phyloP scores from a whole-genome alignment of 2,888 invertebrate species.

The Lasioglossum zephyrum region DNA sequence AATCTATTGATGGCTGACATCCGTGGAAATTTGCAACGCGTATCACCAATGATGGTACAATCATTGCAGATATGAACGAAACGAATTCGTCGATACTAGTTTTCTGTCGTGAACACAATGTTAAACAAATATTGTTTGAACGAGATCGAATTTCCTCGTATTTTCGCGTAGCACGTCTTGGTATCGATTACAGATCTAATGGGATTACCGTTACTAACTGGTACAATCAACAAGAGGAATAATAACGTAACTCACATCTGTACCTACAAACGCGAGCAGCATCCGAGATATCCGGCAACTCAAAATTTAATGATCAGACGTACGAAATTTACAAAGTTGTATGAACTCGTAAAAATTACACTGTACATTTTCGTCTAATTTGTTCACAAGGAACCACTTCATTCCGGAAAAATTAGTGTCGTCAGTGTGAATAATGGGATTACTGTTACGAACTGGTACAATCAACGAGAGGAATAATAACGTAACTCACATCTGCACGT shows the following conservation, averaged over 20 bases:
- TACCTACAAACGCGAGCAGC: background rate
- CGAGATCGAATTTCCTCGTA: background rate
- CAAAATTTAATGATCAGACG: background rate
- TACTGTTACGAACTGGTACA: background rate
- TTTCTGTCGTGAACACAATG: no score
- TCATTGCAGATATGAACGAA: background rate
- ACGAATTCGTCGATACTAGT: background rate
- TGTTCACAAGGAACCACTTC: no score
- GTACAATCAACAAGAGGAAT: background rate
- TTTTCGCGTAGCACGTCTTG: background rate
- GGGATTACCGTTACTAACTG: background rate
- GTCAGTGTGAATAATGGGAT: background rate
- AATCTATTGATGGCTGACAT: background rate
- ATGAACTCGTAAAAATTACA: background rate
- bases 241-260: no score
- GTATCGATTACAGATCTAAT: background rate
- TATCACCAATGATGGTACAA: background rate
- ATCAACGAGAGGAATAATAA: background rate
- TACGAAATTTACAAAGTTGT: background rate
- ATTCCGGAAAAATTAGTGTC: background rate
- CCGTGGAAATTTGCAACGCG: background rate
- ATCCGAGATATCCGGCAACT: background rate
- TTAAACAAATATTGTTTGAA: background rate
- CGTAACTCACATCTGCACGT: no score
- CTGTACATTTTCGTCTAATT: background rate